Evolutionary conservation across 2,888 invertebrate species (phyloP), one percentile per base, ranked within the genome.

Genomic region (Ectemnius continuus): DNA sequence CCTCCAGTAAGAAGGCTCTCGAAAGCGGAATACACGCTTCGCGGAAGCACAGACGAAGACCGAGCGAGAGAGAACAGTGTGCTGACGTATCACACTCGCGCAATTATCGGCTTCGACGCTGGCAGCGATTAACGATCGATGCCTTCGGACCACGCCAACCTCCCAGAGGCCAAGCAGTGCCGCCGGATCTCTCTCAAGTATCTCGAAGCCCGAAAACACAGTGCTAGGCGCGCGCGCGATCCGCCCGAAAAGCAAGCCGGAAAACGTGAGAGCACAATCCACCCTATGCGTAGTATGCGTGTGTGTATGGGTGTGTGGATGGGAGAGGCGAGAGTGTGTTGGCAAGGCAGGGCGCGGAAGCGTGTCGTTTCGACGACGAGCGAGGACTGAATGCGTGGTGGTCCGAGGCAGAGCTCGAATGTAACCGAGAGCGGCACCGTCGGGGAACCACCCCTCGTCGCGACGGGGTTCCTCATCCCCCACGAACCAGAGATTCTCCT

Each of bases 391-490:
- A 80, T 76, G 83, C 78, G 78, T 72, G 80, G 75, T 74, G 82
- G 76, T 73, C 75, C 78, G 81, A 76, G 81, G 69, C 76, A 56
- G 69, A 69, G 78, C 79, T 79, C 79, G 80, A 84, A 82, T 80
- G 84, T 83, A 83, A 83, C 83, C 79, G 84, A 79, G 84, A 73
- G 79, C 5, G 52, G 8, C 80, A 86, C 80, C 76, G 82, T 76
- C 80, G 83, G 85, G 85, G 83, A 85, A 76, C 86, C 87, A 87
- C 86, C 88, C 89, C 87, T 87, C 80, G 77, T 56, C 58, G 59
- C 47, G 59, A 70, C 65, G 65, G 66, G 63, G 23, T 23, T 23
- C 23, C 23, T 56, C 47, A 56, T 79, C 71, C 77, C 73, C 65
- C 63, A 75, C 75, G 60, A 65, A 61, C 28, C 52, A 18, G 46